Conservation (phyloP, 2,797 vertebrate species). For the Eurystomus glaucurus region DNA sequence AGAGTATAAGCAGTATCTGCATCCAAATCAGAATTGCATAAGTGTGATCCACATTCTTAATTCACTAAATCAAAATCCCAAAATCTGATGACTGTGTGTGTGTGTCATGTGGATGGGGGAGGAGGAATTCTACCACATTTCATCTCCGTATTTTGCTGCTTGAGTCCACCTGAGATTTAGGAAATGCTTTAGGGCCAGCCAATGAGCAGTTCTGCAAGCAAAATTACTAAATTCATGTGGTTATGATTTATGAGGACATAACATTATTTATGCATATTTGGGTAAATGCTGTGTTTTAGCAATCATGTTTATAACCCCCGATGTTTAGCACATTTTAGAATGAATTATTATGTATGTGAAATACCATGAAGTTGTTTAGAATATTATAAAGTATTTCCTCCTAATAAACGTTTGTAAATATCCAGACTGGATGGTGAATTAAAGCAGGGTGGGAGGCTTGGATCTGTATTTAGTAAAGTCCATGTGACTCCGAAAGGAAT, state of each 20-base stretch:
- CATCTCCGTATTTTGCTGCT: neutral
- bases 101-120: neutral
- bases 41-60: conserved; percentile 28
- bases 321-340: conserved; percentile 47
- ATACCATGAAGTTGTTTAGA: conserved; percentile 22
- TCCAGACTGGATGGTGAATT: neutral
- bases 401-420: conserved; percentile 42
- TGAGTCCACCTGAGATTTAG: neutral
- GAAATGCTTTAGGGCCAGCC: conserved; percentile 2
- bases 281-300: conserved; percentile 7
- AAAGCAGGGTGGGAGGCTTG: neutral
- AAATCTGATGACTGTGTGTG: neutral
- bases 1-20: neutral
- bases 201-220: neutral
- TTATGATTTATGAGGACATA: conserved; percentile 23
- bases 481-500: neutral
- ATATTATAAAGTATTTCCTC: conserved; percentile 36
- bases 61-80: conserved; percentile 14
- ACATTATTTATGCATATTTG: conserved; percentile 54
- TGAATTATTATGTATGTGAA: conserved; percentile 41
- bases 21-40: conserved; percentile 30
- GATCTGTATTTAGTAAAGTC: neutral
- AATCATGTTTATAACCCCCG: conserved; percentile 9
- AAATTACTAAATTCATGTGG: neutral
- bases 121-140: neutral